These are phyloP conservation scores for Sardina pilchardus DNA, from an alignment of 2,113 vertebrate species.

Conservation along the genomic window DNA sequence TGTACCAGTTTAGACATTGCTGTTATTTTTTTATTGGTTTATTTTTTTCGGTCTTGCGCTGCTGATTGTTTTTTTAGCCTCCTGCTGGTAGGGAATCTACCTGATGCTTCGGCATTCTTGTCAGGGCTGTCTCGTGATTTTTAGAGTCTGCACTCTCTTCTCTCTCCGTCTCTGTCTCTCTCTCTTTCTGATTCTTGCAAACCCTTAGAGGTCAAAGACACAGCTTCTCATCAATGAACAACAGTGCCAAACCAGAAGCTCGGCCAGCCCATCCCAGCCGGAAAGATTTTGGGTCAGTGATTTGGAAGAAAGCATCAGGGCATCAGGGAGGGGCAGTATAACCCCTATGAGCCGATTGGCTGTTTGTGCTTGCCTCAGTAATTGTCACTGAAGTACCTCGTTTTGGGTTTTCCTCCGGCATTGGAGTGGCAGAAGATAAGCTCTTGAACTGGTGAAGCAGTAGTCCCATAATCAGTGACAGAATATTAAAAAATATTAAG, in stretches of 20 bases:
- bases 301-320: not conserved
- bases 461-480: not conserved
- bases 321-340: not conserved
- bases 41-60: too few species aligned
- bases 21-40: too few species aligned
- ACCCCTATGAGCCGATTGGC: not conserved
- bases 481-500: not conserved
- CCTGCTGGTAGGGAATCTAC: not conserved
- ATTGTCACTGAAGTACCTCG: not conserved
- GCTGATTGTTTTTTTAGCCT: not conserved
- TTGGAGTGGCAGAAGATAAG: not conserved
- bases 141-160: not conserved
- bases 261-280: not conserved
- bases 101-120: not conserved
- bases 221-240: not conserved
- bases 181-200: slow-evolving; percentile 15
- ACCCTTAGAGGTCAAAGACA: not conserved
- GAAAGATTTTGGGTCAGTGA: not conserved
- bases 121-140: not conserved
- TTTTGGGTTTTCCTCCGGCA: not conserved
- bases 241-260: not conserved
- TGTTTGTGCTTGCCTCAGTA: not conserved
- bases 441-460: not conserved
- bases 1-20: not conserved
- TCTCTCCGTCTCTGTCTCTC: not conserved